Base-by-base conservation (phyloP, 2,888 invertebrate genomes). In the Chironomus riparius region DNA sequence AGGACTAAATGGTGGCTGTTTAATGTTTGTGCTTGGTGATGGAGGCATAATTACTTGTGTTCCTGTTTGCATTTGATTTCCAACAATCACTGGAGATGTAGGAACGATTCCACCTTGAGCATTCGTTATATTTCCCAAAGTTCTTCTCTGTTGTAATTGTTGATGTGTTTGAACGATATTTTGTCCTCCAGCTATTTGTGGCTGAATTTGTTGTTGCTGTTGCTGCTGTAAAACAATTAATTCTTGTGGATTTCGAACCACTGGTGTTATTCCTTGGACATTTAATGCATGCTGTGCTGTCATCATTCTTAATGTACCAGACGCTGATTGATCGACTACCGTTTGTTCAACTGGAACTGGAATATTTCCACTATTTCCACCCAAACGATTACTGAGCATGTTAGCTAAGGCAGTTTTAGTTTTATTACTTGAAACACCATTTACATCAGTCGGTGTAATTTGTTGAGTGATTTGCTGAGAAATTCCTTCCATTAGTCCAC, bases 321-420 rank as follows among this genome's bases (percentile, higher is more conserved):
- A 90, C 47, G 91, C 91, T 4, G 90, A 87, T 12, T 88, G 87
- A 81, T 88, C 87, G 77, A 38, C 38, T 1, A 87, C 83, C 78
- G 85, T 84, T 4, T 85, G 85, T 76, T 84, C 84, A n/a, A 85
- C 85, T 70, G 73, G 15, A 22, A 86, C 85, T 3, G 84, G 80
- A 1, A 86, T 82, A 6, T 68, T 74, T 47, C 87, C 87, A 77
- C 86, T 86, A 78, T 83, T 83, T 80, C 91, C 90, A 80, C 91
- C 89, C 77, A 92, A 83, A 70, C 95, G 87, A 80, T 90, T 95
- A 80, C 92, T 95, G 77, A 97, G 86, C 93, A 97, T 94, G 83
- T 97, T 95, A 15, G 97, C 97, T 77, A 98, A 86, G 0, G 97
- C 97, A 0, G 97, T 97, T 86, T 97, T 98, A 3, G 96, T 95